Conservation (phyloP, 2,888 invertebrate genomes). For the Fissipunctia ypsillon region DNA sequence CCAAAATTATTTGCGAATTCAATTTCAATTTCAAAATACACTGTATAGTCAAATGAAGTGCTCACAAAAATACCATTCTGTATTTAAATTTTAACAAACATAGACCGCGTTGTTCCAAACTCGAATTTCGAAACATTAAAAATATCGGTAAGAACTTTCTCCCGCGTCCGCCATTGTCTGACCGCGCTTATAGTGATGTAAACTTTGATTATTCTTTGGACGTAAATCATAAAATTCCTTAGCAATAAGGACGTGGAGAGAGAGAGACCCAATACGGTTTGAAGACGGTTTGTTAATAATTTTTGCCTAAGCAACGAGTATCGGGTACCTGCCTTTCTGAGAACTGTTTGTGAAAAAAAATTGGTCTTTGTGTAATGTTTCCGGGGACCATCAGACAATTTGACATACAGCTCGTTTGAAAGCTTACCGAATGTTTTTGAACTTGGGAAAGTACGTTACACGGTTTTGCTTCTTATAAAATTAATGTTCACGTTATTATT, state of each 20-base stretch:
- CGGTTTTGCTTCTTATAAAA: slow-evolving; percentile 35
- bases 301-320: slow-evolving; percentile 57
- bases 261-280: slow-evolving; percentile 56
- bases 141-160: slow-evolving; percentile 57
- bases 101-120: slow-evolving; percentile 31
- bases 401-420: slow-evolving; percentile 54
- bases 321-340: slow-evolving; percentile 61
- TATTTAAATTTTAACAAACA: slow-evolving; percentile 37
- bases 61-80: slow-evolving; percentile 5
- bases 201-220: too few relatives aligned
- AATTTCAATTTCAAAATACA: slow-evolving; percentile 1
- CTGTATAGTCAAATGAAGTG: slow-evolving; percentile 1
- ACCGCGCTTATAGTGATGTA: slow-evolving; percentile 53
- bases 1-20: slow-evolving; percentile 13
- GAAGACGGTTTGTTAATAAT: slow-evolving; percentile 61
- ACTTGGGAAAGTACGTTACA: slow-evolving; percentile 31
- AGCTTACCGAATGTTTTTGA: slow-evolving; percentile 29
- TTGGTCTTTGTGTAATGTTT: slow-evolving; percentile 56
- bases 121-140: slow-evolving; percentile 53
- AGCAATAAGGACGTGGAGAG: slow-evolving; percentile 41
- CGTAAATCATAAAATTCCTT: slow-evolving; percentile 67
- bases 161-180: slow-evolving; percentile 51
- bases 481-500: slow-evolving; percentile 3
- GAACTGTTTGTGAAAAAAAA: slow-evolving; percentile 52
- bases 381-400: slow-evolving; percentile 62